Evolutionary conservation across 2,888 invertebrate species (phyloP).

Genomic region (Tridacna gigas): DNA sequence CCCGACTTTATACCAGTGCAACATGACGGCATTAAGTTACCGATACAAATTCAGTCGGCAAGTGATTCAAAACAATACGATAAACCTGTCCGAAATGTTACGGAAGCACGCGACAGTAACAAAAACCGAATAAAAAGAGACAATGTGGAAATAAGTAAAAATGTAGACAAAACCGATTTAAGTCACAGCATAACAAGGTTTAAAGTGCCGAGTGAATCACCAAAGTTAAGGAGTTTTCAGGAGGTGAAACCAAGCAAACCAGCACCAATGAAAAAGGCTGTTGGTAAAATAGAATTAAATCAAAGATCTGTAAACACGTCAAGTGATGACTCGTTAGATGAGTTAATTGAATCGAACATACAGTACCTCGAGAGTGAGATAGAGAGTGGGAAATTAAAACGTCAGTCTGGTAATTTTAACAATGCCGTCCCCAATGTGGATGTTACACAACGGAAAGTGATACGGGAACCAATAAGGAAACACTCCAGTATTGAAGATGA

Average conservation of each 20-base stretch:
- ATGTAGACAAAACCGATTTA: background rate
- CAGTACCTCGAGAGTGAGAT: slow-evolving; percentile 79
- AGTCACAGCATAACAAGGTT: slow-evolving; percentile 5
- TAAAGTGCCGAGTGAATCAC: slow-evolving; percentile 58
- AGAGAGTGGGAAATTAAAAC: slow-evolving; percentile 71
- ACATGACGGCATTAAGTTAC: slow-evolving; percentile 6
- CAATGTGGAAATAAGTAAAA: background rate
- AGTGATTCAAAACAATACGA: background rate
- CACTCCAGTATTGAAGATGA: slow-evolving; percentile 31
- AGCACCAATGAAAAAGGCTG: slow-evolving; percentile 62
- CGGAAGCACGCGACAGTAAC: background rate
- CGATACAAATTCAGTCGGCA: background rate
- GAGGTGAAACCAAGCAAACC: slow-evolving; percentile 67
- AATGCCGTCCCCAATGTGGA: slow-evolving; percentile 21
- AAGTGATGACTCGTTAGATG: slow-evolving; percentile 79
- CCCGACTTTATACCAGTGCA: slow-evolving; percentile 51
- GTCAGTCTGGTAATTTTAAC: slow-evolving; percentile 60
- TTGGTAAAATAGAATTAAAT: slow-evolving; percentile 64
- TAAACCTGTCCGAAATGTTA: background rate
- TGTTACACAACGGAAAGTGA: slow-evolving; percentile 28
- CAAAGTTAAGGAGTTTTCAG: slow-evolving; percentile 62
- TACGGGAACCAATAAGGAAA: slow-evolving; percentile 41
- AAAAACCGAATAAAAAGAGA: background rate
- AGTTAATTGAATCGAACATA: slow-evolving; percentile 79
- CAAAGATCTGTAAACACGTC: slow-evolving; percentile 69